phyloP scores from a whole-genome alignment of 2,888 invertebrate genomes.

The Hoplodrina blanda region DNA sequence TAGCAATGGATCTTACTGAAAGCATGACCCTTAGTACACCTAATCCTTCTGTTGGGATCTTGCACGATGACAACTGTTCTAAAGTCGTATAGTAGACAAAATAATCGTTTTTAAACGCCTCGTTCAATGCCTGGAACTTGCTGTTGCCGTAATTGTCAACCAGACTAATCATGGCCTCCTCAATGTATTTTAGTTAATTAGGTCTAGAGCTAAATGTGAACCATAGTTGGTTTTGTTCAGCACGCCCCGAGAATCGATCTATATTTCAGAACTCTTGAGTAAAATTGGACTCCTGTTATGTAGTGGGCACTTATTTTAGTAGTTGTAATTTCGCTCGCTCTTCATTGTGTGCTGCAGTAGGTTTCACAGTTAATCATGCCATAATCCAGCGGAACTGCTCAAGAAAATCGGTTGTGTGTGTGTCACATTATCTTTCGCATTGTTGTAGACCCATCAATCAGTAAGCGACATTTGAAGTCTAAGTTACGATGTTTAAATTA shows the following conservation, averaged over 20 bases:
- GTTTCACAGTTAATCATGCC: neutral
- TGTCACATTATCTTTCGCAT: neutral
- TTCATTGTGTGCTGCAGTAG: neutral
- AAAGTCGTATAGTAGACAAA: too few relatives aligned
- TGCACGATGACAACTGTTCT: too few relatives aligned
- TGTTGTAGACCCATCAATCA: neutral
- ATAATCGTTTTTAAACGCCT: too few relatives aligned
- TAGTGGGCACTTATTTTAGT: neutral
- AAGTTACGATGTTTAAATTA: neutral
- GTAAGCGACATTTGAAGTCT: neutral
- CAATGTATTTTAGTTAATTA: neutral
- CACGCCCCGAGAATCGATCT: neutral
- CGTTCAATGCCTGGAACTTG: neutral
- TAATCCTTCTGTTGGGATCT: too few relatives aligned
- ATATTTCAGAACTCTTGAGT: neutral
- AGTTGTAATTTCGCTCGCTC: neutral
- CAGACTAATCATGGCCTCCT: neutral
- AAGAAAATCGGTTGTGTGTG: neutral
- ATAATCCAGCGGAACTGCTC: neutral
- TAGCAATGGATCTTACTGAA: neutral
- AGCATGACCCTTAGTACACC: too few relatives aligned
- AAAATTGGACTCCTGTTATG: neutral
- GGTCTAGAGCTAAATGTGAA: neutral
- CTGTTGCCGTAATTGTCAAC: neutral
- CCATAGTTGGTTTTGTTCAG: neutral